Conservation (phyloP, 2,888 invertebrate species). For the Acanthoscelides obtectus region DNA sequence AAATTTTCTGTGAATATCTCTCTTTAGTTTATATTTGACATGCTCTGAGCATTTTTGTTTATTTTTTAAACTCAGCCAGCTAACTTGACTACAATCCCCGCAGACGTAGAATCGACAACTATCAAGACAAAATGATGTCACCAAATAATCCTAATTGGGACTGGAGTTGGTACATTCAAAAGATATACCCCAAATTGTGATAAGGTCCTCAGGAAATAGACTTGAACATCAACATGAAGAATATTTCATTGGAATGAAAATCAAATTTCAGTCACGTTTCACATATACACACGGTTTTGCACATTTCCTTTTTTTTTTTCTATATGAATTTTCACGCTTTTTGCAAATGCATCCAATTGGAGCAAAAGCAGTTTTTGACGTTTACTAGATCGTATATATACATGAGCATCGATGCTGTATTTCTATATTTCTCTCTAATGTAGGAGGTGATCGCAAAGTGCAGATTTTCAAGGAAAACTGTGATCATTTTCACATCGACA, state of each 20-base stretch:
- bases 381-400: not conserved
- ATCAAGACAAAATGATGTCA: not conserved
- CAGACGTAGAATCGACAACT: not conserved
- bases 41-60: not conserved
- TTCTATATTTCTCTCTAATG: not conserved
- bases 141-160: not conserved
- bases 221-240: conserved; percentile 33
- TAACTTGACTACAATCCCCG: not conserved
- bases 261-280: conserved; percentile 34
- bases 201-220: conserved; percentile 48
- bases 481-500: not conserved
- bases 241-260: conserved; percentile 38
- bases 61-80: not conserved
- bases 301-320: not conserved
- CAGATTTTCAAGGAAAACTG: not conserved
- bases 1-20: not conserved
- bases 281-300: not conserved
- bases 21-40: not conserved
- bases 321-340: not conserved
- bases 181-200: conserved; percentile 35
- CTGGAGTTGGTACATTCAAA: not conserved
- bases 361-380: not conserved
- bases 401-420: not conserved
- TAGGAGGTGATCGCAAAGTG: not conserved
- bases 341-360: not conserved